A percentile compares a stretch with the other conserved stretches of the same genome.
Conservation (phyloP, 2,797 vertebrate genomes). For the Sebastiscus albofasciatus region DNA sequence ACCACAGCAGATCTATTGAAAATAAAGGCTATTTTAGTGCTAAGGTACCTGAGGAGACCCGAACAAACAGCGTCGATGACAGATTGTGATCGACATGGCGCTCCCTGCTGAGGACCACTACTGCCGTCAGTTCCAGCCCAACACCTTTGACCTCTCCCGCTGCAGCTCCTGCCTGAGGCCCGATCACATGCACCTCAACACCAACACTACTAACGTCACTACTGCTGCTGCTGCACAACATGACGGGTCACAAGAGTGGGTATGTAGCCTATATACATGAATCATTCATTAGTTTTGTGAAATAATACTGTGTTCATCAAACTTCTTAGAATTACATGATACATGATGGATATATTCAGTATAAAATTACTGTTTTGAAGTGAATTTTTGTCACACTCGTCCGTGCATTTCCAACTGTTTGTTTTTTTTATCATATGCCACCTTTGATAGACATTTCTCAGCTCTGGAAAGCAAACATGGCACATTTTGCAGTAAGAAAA, state of each 20-base stretch:
- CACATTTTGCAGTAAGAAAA: too few species aligned
- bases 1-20: constrained; percentile 10
- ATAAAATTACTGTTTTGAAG: too few species aligned
- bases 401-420: too few species aligned
- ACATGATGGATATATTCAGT: too few species aligned
- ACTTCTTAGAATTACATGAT: too few species aligned
- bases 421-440: too few species aligned
- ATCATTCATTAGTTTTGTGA: neutral
- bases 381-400: too few species aligned
- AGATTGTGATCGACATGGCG: constrained; percentile 36
- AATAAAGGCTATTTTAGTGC: constrained; percentile 14
- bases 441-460: too few species aligned
- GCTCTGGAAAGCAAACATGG: too few species aligned
- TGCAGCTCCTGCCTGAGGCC: constrained; percentile 73
- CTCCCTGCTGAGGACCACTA: constrained; percentile 64
- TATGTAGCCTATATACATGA: constrained; percentile 9
- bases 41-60: neutral
- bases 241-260: constrained; percentile 22
- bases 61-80: neutral
- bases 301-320: too few species aligned
- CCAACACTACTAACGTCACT: neutral
- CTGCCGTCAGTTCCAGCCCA: constrained; percentile 69
- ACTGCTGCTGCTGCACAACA: constrained; percentile 1
- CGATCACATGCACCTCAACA: constrained; percentile 67
- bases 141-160: constrained; percentile 75